These are phyloP conservation scores for Leptestheria dahalacensis DNA, from an alignment of 1,140 invertebrate species.

Conservation along the genomic window DNA sequence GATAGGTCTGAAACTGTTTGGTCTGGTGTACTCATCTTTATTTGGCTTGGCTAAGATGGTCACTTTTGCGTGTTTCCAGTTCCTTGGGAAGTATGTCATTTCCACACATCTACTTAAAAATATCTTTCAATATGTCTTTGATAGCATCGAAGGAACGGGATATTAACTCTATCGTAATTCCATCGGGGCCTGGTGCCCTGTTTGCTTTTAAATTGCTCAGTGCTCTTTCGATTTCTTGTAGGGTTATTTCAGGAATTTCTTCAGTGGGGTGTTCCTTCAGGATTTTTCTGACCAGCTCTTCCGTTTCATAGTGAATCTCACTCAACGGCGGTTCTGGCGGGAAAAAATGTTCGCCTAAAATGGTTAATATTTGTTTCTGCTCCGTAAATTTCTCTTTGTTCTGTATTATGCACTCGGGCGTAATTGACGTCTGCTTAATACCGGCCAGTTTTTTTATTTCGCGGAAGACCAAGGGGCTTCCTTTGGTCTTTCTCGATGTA, in stretches of 20 bases:
- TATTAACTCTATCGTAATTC: background rate
- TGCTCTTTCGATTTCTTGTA: background rate
- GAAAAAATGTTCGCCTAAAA: background rate
- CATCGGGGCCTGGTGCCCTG: background rate
- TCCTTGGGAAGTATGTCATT: background rate
- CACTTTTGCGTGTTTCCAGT: background rate
- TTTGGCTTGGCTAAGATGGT: background rate
- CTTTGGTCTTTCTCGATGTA: no score
- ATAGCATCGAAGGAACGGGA: background rate
- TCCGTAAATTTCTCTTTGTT: background rate
- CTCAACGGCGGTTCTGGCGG: background rate
- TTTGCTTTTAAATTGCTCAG: background rate
- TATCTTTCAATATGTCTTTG: background rate
- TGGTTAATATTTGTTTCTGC: background rate
- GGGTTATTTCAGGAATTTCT: background rate
- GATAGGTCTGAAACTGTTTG: constrained; percentile 1
- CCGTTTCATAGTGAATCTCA: background rate
- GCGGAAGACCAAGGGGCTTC: no score
- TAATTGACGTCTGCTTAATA: background rate
- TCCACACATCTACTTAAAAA: background rate
- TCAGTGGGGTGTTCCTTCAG: background rate
- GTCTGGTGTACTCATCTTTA: background rate
- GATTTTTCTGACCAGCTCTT: background rate
- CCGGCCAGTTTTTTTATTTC: background rate
- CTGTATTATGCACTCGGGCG: background rate